A percentile compares a stretch with the other conserved stretches of the same genome.
These are phyloP conservation scores for Trichacis sp. DNA, from an alignment of 2,888 invertebrate genomes.

Conservation along the genomic window DNA sequence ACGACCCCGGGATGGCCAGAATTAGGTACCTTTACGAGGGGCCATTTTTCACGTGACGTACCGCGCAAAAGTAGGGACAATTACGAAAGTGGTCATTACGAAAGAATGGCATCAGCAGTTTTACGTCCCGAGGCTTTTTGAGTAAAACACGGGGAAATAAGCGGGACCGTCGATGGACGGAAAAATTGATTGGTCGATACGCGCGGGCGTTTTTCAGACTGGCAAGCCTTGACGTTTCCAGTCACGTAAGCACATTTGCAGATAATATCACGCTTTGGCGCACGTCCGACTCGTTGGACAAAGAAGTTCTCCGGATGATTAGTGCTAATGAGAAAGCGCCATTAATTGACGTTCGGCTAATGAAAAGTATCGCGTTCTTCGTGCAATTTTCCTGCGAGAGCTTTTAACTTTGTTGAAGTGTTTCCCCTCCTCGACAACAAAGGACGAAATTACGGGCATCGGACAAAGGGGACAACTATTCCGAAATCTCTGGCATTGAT, in stretches of 20 bases:
- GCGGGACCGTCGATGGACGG: neutral
- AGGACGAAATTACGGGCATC: no score
- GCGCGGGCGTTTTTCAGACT: neutral
- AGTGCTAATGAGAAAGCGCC: neutral
- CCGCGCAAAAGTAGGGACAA: no score
- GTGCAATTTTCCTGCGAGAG: neutral
- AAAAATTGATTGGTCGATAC: neutral
- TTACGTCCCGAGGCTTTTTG: no score
- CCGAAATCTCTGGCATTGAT: no score
- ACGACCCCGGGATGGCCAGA: no score
- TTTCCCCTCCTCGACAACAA: neutral
- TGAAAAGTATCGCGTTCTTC: neutral
- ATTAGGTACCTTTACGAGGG: no score
- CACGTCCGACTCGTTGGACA: neutral
- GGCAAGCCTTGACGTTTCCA: neutral
- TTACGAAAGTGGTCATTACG: no score
- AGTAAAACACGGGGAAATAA: no score
- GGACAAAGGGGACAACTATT: no score
- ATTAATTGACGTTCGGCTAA: neutral
- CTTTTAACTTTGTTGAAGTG: no score
- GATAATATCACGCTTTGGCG: constrained; percentile 3
- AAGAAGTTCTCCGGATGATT: neutral
- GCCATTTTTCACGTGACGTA: no score
- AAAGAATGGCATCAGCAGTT: no score
- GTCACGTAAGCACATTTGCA: constrained; percentile 8